These are phyloP conservation scores for Petrocephalus schoutedeni DNA, from an alignment of 2,797 vertebrate genomes.

Conservation along the genomic window DNA sequence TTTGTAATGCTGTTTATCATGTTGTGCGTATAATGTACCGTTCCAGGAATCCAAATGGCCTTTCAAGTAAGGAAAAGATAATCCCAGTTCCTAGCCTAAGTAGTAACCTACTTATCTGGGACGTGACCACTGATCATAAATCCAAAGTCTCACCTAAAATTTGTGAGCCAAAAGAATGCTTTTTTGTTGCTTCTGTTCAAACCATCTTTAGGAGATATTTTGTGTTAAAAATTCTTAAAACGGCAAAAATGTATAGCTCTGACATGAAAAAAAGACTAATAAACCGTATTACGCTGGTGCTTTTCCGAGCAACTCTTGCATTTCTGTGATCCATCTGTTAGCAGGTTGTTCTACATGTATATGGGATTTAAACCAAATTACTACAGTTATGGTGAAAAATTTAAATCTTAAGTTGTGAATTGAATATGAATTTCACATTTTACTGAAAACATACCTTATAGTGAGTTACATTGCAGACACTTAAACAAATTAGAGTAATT, in stretches of 20 bases:
- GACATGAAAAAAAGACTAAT: not conserved
- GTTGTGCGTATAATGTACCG: not conserved
- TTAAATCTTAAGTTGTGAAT: not conserved
- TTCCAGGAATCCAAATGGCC: not conserved
- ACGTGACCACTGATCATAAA: not conserved
- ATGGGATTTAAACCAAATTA: not conserved
- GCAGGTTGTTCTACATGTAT: not conserved
- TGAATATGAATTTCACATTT: not conserved
- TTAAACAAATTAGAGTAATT: not conserved
- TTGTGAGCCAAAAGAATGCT: not conserved
- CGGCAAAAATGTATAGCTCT: not conserved
- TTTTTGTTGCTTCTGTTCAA: not conserved
- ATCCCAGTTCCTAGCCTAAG: not conserved
- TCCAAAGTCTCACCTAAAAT: not conserved
- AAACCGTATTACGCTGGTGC: not conserved
- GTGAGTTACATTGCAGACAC: not conserved
- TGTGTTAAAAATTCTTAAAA: not conserved
- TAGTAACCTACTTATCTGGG: not conserved
- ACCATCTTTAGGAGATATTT: not conserved
- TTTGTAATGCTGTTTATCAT: not conserved
- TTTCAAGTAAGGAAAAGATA: not conserved
- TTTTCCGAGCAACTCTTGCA: not conserved
- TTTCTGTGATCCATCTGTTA: not conserved
- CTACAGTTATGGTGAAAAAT: not conserved
- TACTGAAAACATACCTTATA: not conserved